Conservation (phyloP, 1,140 invertebrate genomes). For the Lasioglossum albipes region DNA sequence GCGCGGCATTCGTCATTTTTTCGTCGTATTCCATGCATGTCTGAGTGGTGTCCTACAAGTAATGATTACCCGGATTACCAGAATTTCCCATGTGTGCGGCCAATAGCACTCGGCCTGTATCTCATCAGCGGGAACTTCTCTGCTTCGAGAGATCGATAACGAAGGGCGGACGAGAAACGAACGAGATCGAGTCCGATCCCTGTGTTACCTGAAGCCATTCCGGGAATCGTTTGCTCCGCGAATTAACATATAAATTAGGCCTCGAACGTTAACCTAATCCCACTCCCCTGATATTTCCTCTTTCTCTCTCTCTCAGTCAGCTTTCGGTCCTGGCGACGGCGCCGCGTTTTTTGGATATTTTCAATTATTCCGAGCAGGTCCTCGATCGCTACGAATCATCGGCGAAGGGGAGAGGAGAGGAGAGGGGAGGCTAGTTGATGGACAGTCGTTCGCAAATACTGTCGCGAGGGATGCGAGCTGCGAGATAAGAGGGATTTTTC, state of each 20-base stretch:
- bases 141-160: slow-evolving; percentile 37
- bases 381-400: neutral
- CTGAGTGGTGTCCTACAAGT: slow-evolving; percentile 47
- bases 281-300: no score
- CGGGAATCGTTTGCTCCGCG: slow-evolving; percentile 43
- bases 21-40: slow-evolving; percentile 36
- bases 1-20: slow-evolving; percentile 2
- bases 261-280: neutral
- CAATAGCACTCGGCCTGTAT: neutral
- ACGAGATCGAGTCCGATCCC: slow-evolving; percentile 46
- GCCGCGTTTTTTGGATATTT: neutral
- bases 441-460: neutral
- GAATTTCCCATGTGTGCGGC: slow-evolving; percentile 43
- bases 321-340: no score
- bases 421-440: neutral
- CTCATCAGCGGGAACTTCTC: slow-evolving; percentile 46
- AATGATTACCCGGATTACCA: slow-evolving; percentile 49
- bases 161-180: slow-evolving; percentile 31
- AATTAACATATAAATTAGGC: slow-evolving; percentile 55
- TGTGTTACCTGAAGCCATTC: slow-evolving; percentile 38
- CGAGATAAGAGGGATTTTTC: neutral
- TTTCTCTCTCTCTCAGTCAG: neutral
- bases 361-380: neutral
- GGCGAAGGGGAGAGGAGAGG: neutral
- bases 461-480: neutral